Conservation (phyloP, 1,140 invertebrate species). For the Globodera rostochiensis region DNA sequence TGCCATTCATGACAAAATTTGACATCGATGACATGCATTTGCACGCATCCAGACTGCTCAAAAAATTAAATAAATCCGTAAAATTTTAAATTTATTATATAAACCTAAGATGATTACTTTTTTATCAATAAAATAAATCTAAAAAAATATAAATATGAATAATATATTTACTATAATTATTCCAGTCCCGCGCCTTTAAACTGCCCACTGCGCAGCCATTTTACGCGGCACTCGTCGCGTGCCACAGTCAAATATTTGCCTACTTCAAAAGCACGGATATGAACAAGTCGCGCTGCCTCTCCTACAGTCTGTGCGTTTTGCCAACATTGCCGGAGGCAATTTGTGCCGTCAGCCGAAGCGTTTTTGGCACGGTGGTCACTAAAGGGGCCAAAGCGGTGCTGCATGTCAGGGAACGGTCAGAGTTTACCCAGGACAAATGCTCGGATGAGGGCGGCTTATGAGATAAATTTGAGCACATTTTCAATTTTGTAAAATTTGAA, state of each 20-base stretch:
- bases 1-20: conserved; percentile 12
- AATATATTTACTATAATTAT: background rate
- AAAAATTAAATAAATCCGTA: conserved; percentile 1
- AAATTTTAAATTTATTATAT: background rate
- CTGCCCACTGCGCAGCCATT: conserved; percentile 13
- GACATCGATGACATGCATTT: conserved; percentile 15
- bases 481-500: too few species aligned
- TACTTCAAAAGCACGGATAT: conserved; percentile 28
- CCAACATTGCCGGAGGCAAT: background rate
- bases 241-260: conserved; percentile 30
- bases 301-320: conserved; percentile 33
- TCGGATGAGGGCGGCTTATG: background rate
- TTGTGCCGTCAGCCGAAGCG: background rate
- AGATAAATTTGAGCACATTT: background rate
- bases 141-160: too few species aligned
- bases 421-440: background rate
- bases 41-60: conserved; percentile 6
- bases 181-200: background rate
- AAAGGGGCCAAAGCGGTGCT: background rate
- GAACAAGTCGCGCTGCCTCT: conserved; percentile 25
- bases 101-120: too few species aligned
- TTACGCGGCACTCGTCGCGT: conserved; percentile 27
- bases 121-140: too few species aligned
- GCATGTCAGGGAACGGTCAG: background rate
- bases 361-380: background rate